phyloP scores from a whole-genome alignment of 2,888 invertebrate genomes.

The Philereme transversata region DNA sequence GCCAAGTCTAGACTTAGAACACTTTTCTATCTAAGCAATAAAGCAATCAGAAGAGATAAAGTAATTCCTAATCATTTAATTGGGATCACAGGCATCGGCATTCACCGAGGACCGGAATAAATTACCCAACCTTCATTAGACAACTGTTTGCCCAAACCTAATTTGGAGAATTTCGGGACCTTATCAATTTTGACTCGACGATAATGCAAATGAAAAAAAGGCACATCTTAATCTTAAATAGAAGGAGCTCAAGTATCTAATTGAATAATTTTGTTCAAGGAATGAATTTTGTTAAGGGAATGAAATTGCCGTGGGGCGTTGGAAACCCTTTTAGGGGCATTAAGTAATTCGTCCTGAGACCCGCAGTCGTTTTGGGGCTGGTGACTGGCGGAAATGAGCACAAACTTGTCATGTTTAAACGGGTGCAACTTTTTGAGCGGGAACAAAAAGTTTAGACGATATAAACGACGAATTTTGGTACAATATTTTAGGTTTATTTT shows the following conservation, averaged over 20 bases:
- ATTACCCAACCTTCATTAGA: constrained; percentile 27
- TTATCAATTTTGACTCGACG: constrained; percentile 52
- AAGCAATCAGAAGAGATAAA: constrained; percentile 7
- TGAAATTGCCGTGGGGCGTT: constrained; percentile 52
- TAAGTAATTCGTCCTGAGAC: constrained; percentile 52
- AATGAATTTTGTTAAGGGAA: constrained; percentile 61
- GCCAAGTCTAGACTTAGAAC: background rate
- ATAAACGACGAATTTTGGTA: too few species aligned
- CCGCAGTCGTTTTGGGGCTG: constrained; percentile 35
- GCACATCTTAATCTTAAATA: constrained; percentile 62
- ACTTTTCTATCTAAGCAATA: background rate
- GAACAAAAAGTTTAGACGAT: constrained; percentile 16
- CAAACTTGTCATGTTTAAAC: constrained; percentile 37
- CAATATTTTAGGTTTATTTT: too few species aligned
- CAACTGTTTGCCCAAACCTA: constrained; percentile 34
- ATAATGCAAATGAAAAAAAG: constrained; percentile 67
- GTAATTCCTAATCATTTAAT: constrained; percentile 30
- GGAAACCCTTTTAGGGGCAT: constrained; percentile 56
- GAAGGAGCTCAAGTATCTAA: constrained; percentile 62
- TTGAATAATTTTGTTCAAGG: constrained; percentile 73
- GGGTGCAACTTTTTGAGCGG: constrained; percentile 35
- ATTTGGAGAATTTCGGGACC: constrained; percentile 34
- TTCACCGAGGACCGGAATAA: constrained; percentile 20
- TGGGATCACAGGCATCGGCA: constrained; percentile 20
- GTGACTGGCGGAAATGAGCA: constrained; percentile 40